A percentile compares a stretch with the other conserved stretches of the same genome.
These are phyloP conservation scores for Drosophila peninsularis DNA, from an alignment of 2,888 invertebrate genomes.

Conservation along the genomic window DNA sequence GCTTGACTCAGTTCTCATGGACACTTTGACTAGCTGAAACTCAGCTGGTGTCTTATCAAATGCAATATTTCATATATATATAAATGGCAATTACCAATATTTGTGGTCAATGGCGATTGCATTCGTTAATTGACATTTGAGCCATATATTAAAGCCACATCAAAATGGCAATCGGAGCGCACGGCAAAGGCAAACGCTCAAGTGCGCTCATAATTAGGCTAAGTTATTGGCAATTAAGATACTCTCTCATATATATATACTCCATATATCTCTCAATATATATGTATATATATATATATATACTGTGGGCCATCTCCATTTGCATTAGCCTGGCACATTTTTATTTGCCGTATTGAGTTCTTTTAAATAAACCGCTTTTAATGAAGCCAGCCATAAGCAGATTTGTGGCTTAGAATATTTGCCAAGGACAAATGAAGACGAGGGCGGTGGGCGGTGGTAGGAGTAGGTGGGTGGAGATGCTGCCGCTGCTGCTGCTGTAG, in stretches of 20 bases:
- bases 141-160: neutral
- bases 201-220: conserved; percentile 37
- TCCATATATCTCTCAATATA: neutral
- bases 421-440: conserved; percentile 67
- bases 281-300: neutral
- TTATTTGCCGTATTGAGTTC: conserved; percentile 41
- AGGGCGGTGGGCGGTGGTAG: neutral
- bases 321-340: conserved; percentile 30
- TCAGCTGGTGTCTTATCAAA: neutral
- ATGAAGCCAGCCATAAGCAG: conserved; percentile 79
- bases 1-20: neutral
- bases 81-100: neutral
- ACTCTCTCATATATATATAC: neutral
- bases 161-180: conserved; percentile 16
- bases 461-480: neutral
- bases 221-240: conserved; percentile 43
- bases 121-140: conserved; percentile 3
- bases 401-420: conserved; percentile 81
- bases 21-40: neutral
- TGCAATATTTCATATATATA: neutral
- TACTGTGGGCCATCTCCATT: conserved; percentile 25
- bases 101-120: conserved; percentile 16
- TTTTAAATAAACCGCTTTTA: conserved; percentile 79
- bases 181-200: conserved; percentile 9
- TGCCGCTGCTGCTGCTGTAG: neutral